Conservation (phyloP, 2,888 invertebrate genomes). For the Taenaris catops region DNA sequence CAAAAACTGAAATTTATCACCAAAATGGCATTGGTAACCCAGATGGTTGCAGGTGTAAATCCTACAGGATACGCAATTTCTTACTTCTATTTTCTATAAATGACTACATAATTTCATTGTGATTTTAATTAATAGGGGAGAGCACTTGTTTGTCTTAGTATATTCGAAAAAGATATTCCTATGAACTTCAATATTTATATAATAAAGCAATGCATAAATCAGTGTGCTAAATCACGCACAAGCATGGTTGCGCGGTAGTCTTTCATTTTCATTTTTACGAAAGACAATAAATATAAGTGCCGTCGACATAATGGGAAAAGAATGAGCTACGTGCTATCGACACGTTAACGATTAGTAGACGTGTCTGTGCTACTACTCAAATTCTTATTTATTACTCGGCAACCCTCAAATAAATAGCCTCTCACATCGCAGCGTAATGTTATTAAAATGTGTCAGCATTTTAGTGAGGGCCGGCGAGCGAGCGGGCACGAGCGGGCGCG, state of each 20-base stretch:
- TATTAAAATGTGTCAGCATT: conserved; percentile 80
- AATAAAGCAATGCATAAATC: no score
- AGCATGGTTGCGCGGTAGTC: conserved; percentile 1
- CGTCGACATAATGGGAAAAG: conserved; percentile 51
- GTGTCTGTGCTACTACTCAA: conserved; percentile 63
- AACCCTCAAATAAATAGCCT: conserved; percentile 73
- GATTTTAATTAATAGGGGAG: no score
- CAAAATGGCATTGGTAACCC: no score
- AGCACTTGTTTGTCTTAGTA: no score
- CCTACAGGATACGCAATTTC: no score
- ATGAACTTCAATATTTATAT: no score
- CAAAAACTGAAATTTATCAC: no score
- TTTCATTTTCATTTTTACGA: conserved; percentile 13
- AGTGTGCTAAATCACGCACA: conserved; percentile 1
- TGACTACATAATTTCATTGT: no score
- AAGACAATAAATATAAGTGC: conserved; percentile 29
- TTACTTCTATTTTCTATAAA: no score
- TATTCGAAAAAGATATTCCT: no score
- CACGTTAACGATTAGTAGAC: conserved; percentile 61
- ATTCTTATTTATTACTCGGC: conserved; percentile 70
- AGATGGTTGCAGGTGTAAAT: no score
- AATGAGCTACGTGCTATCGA: conserved; percentile 59
- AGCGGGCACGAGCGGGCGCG: conserved; percentile 40
- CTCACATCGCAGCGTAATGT: conserved; percentile 71
- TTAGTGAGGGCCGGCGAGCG: conserved; percentile 48